These are phyloP conservation scores for Odocoileus virginianus DNA, from an alignment of 2,113 vertebrate genomes.

Conservation along the genomic window DNA sequence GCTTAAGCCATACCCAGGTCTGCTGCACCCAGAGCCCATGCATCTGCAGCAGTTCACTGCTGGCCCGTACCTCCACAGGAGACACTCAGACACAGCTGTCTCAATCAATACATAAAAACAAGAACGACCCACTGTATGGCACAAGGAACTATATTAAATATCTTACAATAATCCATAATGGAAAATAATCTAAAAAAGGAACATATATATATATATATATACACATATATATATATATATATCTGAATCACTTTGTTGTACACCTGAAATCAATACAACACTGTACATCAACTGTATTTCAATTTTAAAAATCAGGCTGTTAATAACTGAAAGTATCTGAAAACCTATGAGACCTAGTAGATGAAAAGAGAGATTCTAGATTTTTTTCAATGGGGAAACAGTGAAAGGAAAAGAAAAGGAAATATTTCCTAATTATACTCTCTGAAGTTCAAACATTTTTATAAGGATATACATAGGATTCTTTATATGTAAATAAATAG, in stretches of 20 bases:
- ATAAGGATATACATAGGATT: neutral
- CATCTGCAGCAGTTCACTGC: neutral
- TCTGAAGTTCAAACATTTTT: neutral
- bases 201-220: neutral
- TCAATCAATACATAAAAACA: neutral
- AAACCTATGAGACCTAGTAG: neutral
- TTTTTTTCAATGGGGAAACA: neutral
- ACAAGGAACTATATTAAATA: neutral
- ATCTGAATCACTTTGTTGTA: neutral
- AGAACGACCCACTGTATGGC: neutral
- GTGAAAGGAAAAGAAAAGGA: neutral
- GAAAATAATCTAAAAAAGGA: neutral
- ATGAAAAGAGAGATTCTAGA: neutral
- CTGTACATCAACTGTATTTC: neutral
- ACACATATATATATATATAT: neutral
- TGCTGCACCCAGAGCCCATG: neutral
- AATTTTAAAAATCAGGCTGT: neutral
- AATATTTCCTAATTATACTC: neutral
- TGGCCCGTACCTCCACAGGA: neutral
- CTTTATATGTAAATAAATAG: neutral
- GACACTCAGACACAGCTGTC: neutral
- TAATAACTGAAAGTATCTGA: neutral
- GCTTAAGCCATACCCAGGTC: neutral
- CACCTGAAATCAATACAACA: neutral
- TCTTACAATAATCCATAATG: neutral